These are phyloP conservation scores for Aepyceros melampus DNA, from an alignment of 2,113 vertebrate species.

Conservation along the genomic window DNA sequence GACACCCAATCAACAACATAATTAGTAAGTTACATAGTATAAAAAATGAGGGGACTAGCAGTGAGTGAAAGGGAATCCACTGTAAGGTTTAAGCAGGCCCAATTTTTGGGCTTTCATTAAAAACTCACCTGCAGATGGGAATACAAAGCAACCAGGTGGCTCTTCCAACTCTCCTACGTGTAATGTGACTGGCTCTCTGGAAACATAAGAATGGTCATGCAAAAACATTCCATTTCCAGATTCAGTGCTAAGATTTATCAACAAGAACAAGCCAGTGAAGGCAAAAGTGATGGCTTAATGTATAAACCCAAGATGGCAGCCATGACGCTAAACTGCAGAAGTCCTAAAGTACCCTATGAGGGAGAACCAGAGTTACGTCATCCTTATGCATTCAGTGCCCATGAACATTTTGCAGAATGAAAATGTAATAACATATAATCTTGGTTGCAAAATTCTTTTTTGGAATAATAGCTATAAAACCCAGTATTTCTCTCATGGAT, in stretches of 20 bases:
- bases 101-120: background rate
- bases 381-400: background rate
- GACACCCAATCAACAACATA: background rate
- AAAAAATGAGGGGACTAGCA: background rate
- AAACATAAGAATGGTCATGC: slow-evolving; percentile 47
- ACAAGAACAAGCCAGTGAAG: background rate
- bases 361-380: background rate
- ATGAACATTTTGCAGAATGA: slow-evolving; percentile 24
- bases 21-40: background rate
- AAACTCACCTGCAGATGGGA: slow-evolving; percentile 79
- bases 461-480: background rate
- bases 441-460: background rate
- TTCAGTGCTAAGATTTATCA: background rate
- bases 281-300: background rate
- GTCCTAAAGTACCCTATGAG: background rate
- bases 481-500: background rate
- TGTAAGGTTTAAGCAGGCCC: background rate
- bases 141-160: slow-evolving; percentile 29
- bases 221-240: slow-evolving; percentile 12
- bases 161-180: slow-evolving; percentile 62
- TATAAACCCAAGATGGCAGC: background rate
- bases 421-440: slow-evolving; percentile 36
- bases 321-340: background rate
- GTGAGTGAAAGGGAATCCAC: background rate
- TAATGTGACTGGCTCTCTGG: slow-evolving; percentile 76